Percentiles rank a stretch among this genome's conserved stretches.
phyloP scores from a whole-genome alignment of 1,140 invertebrate genomes.

The Chelonus insularis region DNA sequence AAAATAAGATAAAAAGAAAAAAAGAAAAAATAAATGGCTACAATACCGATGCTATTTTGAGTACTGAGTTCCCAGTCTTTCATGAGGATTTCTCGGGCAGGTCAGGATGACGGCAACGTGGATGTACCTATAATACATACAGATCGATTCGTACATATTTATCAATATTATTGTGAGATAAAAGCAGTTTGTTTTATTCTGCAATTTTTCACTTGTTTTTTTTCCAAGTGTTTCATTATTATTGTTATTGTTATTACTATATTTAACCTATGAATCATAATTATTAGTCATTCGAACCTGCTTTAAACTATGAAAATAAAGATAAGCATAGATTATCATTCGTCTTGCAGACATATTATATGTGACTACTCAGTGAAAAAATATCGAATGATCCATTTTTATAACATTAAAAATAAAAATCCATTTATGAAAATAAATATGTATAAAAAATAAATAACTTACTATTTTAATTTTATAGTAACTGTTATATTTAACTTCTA shows the following conservation, averaged over 20 bases:
- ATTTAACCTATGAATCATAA: too few species aligned
- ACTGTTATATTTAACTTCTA: too few species aligned
- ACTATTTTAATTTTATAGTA: too few species aligned
- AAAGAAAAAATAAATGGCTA: conserved; percentile 55
- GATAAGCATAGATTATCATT: too few species aligned
- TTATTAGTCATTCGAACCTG: too few species aligned
- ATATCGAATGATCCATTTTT: too few species aligned
- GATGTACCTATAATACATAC: conserved; percentile 60
- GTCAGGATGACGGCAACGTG: conserved; percentile 61
- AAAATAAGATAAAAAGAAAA: conserved; percentile 22
- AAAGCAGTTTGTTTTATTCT: not conserved
- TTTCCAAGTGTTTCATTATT: not conserved
- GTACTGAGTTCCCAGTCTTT: conserved; percentile 63
- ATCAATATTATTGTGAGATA: conserved; percentile 16
- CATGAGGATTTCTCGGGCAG: conserved; percentile 62
- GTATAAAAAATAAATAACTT: too few species aligned
- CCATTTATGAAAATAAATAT: too few species aligned
- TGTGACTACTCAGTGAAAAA: too few species aligned
- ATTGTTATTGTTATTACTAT: not conserved
- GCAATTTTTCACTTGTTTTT: not conserved
- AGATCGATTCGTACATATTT: conserved; percentile 51
- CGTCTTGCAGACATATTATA: too few species aligned
- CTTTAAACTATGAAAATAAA: too few species aligned
- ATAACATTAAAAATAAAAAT: too few species aligned
- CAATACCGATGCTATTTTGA: conserved; percentile 63